These are phyloP conservation scores for Onychostruthus taczanowskii DNA, from an alignment of 2,113 vertebrate species.

Conservation along the genomic window DNA sequence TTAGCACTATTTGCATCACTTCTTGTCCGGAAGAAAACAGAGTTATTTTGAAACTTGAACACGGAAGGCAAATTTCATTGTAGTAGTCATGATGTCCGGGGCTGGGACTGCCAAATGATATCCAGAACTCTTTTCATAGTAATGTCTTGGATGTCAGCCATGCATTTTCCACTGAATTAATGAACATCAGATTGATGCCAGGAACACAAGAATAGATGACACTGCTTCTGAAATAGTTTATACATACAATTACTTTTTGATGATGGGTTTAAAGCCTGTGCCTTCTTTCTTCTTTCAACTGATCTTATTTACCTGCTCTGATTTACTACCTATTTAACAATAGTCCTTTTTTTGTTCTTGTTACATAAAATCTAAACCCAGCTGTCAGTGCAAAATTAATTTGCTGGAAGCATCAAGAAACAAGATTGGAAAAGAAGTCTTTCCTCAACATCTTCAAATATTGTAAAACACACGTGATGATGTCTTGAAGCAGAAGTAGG, in stretches of 20 bases:
- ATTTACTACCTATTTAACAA: not conserved
- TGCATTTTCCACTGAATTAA: slow-evolving; percentile 27
- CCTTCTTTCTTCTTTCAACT: not conserved
- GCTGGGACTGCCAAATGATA: slow-evolving; percentile 42
- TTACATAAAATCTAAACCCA: not conserved
- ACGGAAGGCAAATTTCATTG: slow-evolving; percentile 25
- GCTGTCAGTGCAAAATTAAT: not conserved
- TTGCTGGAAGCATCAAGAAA: not conserved
- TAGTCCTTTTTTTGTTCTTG: not conserved
- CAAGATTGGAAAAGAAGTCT: not conserved
- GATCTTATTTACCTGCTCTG: not conserved
- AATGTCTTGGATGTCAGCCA: slow-evolving; percentile 49
- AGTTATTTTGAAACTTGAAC: slow-evolving; percentile 52
- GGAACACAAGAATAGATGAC: not conserved
- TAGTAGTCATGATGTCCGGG: slow-evolving; percentile 37
- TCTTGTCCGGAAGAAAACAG: slow-evolving; percentile 3
- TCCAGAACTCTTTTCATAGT: slow-evolving; percentile 52
- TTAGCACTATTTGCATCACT: not conserved
- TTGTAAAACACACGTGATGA: not conserved
- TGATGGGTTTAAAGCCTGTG: not conserved
- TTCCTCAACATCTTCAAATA: not conserved
- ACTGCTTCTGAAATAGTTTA: not conserved
- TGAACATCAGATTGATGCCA: slow-evolving; percentile 12
- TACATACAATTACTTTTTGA: not conserved
- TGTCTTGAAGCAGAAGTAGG: not conserved